These are phyloP conservation scores for Siniperca scherzeri DNA, from an alignment of 2,797 vertebrate genomes.

Conservation along the genomic window DNA sequence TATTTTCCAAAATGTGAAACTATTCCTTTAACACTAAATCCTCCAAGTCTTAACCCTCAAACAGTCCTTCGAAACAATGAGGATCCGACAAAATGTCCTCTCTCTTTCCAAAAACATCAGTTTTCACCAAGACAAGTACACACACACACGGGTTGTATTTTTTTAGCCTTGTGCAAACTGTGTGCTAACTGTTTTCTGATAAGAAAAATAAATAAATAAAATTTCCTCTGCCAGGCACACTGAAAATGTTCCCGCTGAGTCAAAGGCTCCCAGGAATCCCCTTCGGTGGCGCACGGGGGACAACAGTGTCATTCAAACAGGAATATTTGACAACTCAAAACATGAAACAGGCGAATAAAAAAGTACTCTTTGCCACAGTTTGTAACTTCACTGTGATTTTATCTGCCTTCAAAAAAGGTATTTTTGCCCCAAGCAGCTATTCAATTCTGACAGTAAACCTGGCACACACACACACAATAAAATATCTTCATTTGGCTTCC, in stretches of 20 bases:
- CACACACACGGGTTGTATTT: not conserved
- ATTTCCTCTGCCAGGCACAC: not conserved
- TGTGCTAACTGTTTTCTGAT: conserved; percentile 38
- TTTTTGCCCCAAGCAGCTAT: conserved; percentile 27
- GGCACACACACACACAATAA: not conserved
- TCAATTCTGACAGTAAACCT: conserved; percentile 27
- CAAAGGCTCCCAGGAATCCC: conserved; percentile 14
- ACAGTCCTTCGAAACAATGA: too few relatives aligned
- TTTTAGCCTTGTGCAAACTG: conserved; percentile 17
- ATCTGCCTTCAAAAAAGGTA: conserved; percentile 24
- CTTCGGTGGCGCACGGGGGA: conserved; percentile 25
- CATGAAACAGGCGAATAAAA: conserved; percentile 3
- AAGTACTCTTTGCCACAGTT: not conserved
- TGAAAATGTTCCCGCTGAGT: conserved; percentile 22
- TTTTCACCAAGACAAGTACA: not conserved
- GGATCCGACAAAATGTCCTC: too few relatives aligned
- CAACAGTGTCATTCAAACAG: conserved; percentile 13
- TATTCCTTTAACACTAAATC: too few relatives aligned
- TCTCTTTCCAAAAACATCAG: not conserved
- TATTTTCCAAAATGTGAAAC: too few relatives aligned
- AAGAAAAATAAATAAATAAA: conserved; percentile 2
- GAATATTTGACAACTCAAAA: conserved; percentile 50
- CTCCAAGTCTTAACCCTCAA: too few relatives aligned
- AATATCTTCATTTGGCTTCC: conserved; percentile 36
- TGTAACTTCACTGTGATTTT: conserved; percentile 29